Percentiles rank a stretch among this genome's conserved stretches.
These are phyloP conservation scores for Rallus limicola DNA, from an alignment of 2,113 vertebrate species.

Conservation along the genomic window DNA sequence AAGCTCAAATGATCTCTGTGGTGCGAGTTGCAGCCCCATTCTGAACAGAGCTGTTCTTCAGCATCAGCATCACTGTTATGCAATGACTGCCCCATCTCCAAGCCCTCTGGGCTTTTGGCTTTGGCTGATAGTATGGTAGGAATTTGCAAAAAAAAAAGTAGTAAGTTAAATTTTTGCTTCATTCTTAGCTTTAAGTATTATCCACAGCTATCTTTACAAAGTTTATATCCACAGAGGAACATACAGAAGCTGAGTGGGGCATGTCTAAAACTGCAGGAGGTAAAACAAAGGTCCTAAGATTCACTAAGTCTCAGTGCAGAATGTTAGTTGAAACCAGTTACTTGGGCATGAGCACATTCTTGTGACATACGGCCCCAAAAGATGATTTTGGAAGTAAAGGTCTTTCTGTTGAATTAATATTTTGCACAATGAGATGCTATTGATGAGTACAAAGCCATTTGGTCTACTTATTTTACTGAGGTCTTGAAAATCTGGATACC, in stretches of 20 bases:
- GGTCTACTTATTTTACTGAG: constrained; percentile 36
- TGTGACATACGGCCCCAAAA: not conserved
- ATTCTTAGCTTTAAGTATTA: not conserved
- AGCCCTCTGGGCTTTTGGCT: not conserved
- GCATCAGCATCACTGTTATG: not conserved
- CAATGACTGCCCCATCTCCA: not conserved
- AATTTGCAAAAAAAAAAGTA: not conserved
- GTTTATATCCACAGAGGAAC: not conserved
- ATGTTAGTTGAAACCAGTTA: not conserved
- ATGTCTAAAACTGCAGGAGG: not conserved
- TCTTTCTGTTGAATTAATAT: constrained; percentile 5
- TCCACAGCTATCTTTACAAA: not conserved
- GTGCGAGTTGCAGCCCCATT: not conserved
- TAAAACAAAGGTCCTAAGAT: not conserved
- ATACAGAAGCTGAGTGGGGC: not conserved
- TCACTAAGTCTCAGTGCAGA: not conserved
- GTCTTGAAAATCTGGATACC: constrained; percentile 60
- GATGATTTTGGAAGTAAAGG: not conserved
- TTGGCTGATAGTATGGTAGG: not conserved
- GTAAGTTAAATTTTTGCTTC: not conserved
- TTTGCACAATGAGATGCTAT: not conserved
- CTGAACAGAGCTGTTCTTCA: not conserved
- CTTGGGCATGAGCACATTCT: not conserved
- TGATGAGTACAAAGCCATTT: constrained; percentile 30
- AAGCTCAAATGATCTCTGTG: not conserved